Base-by-base conservation (phyloP, 2,888 invertebrate genomes). In the Macaria liturata region DNA sequence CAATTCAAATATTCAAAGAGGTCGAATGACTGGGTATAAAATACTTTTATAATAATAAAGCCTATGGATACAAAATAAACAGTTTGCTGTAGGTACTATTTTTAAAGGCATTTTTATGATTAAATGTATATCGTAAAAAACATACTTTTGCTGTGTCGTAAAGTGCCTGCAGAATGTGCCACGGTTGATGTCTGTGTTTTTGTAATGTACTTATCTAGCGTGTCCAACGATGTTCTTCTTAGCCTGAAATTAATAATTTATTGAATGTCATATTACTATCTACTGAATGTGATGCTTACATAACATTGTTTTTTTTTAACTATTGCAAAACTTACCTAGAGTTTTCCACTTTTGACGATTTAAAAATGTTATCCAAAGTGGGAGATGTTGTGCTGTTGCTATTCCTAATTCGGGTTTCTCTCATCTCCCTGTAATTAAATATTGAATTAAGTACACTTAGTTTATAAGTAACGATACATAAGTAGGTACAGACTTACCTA, bases 131-230 rank as follows among this genome's bases (percentile, higher is more conserved):
- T 4, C 4, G 34, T 34, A 34, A 4, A 34, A 6, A 37, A 37
- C 34, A 37, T 71, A 75, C 89, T 84, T 74, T 84, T 84, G 58
- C 67, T 78, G 45, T 77, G 76, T 6, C 90, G 83, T 50, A 89
- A 63, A 4, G 88, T 84, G 40, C 88, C 91, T n/a, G 91, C 91
- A 31, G 91, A 91, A 66, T 91, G 87, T 0, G 89, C 87, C 8
- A 78, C 70, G 20, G 78, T 65, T 9, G 72, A 75, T 39, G 76
- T 65, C 61, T 82, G 79, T 5, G 86, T 75, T 68, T 88, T 89
- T 59, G 74, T 65, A 53, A 83, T 49, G 46, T 83, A 69, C 60
- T 20, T 20, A 20, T 89, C 88, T 72, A 84, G 76, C 6, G 77
- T 77, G 4, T 91, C 90, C 57, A 91, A 70, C 1, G 91, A 91